Conservation (phyloP, 1,140 invertebrate genomes). For the Cepaea nemoralis region DNA sequence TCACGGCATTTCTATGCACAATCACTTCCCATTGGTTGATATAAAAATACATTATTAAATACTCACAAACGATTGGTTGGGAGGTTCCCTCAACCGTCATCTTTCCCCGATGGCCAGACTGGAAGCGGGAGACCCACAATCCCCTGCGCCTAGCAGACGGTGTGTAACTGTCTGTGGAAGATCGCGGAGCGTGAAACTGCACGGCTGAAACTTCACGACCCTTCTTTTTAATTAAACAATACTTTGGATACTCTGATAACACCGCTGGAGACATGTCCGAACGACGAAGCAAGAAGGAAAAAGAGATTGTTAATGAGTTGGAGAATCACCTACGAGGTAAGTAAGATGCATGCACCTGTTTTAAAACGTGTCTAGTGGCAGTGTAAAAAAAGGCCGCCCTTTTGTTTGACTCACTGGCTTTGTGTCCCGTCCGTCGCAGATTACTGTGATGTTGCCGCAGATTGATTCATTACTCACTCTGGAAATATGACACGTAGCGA, state of each 20-base stretch:
- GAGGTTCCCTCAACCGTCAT: neutral
- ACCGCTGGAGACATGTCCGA: conserved; percentile 53
- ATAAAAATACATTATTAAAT: too few relatives aligned
- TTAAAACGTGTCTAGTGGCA: too few relatives aligned
- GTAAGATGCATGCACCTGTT: conserved; percentile 27
- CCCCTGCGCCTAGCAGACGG: neutral
- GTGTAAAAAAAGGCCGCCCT: too few relatives aligned
- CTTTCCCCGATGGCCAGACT: neutral
- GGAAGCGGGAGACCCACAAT: neutral
- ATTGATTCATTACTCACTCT: too few relatives aligned
- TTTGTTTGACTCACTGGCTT: too few relatives aligned
- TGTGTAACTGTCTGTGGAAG: too few relatives aligned
- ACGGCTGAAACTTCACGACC: neutral
- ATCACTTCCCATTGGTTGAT: too few relatives aligned
- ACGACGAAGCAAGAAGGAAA: conserved; percentile 62
- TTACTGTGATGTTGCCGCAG: too few relatives aligned
- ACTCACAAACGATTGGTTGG: neutral
- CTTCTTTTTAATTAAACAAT: neutral
- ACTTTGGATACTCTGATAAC: neutral
- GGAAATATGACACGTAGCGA: too few relatives aligned
- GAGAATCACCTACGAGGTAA: conserved; percentile 60
- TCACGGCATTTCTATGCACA: too few relatives aligned
- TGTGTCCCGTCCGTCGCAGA: too few relatives aligned
- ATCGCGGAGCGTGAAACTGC: too few relatives aligned
- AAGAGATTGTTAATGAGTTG: conserved; percentile 62